A percentile compares a stretch with the other conserved stretches of the same genome.
Conservation (phyloP, 2,797 vertebrate species). For the Melanotaenia boesemani region DNA sequence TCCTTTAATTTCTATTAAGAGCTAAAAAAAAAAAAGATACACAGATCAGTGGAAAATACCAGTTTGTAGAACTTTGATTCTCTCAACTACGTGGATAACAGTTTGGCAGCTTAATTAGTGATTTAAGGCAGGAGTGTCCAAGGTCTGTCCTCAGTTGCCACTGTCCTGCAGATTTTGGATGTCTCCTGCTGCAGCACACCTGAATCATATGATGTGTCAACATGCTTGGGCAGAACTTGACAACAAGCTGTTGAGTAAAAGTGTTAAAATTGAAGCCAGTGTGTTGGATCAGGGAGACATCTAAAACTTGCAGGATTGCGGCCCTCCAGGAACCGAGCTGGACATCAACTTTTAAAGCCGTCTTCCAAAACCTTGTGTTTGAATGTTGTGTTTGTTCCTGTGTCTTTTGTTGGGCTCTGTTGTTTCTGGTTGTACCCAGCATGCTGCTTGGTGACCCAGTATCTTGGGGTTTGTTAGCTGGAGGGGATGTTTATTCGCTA, state of each 20-base stretch:
- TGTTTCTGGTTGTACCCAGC: conserved; percentile 57
- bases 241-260: too few species aligned
- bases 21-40: not conserved
- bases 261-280: too few species aligned
- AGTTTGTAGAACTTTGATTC: not conserved
- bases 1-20: not conserved
- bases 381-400: conserved; percentile 67
- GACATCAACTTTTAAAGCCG: conserved; percentile 31
- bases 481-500: conserved; percentile 56
- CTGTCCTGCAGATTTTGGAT: too few species aligned
- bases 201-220: too few species aligned
- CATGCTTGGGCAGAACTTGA: too few species aligned
- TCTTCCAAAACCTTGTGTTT: conserved; percentile 56
- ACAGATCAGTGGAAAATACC: not conserved
- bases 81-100: not conserved
- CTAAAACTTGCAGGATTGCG: too few species aligned
- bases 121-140: conserved; percentile 28
- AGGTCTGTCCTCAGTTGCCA: not conserved
- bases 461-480: conserved; percentile 32
- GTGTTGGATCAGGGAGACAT: too few species aligned
- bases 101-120: conserved; percentile 1
- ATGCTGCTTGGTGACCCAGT: conserved; percentile 48
- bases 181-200: too few species aligned
- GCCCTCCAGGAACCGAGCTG: too few species aligned
- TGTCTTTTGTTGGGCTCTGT: conserved; percentile 68